Percentiles rank a stretch among this genome's conserved stretches.
Evolutionary conservation across 2,797 vertebrate species (phyloP).

Genomic region (Rhinichthys osculus): DNA sequence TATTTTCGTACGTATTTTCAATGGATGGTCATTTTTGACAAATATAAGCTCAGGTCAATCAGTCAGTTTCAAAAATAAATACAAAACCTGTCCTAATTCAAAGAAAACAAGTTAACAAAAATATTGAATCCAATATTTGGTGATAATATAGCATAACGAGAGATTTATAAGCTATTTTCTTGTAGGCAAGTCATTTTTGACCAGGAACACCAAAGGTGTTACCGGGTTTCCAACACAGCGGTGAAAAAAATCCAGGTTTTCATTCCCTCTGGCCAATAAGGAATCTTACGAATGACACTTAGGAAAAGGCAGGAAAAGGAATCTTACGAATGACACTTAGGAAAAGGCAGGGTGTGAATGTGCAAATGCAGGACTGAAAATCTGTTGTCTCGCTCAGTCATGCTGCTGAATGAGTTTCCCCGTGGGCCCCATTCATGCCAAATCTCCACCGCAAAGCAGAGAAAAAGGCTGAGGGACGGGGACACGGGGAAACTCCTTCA

Average conservation of each 20-base stretch:
- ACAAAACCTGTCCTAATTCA: no score
- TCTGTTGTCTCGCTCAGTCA: slow-evolving; percentile 38
- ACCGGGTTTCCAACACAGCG: not conserved
- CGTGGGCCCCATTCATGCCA: slow-evolving; percentile 29
- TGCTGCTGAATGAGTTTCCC: slow-evolving; percentile 34
- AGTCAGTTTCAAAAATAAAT: no score
- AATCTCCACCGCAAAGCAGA: not conserved
- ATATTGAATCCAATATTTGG: no score
- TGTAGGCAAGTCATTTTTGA: no score
- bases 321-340: slow-evolving; percentile 27
- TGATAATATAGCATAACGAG: no score
- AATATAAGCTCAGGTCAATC: not conserved
- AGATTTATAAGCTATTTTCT: no score
- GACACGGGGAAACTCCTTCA: slow-evolving; percentile 25
- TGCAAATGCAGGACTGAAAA: slow-evolving; percentile 42
- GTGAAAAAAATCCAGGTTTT: not conserved
- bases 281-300: slow-evolving; percentile 30
- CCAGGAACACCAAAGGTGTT: not conserved
- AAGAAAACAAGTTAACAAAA: no score
- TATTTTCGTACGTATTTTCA: not conserved
- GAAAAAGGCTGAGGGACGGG: slow-evolving; percentile 31
- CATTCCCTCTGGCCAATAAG: not conserved
- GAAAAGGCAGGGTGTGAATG: slow-evolving; percentile 31
- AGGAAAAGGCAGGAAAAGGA: not conserved
- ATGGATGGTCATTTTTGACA: not conserved